Evolutionary conservation across 2,113 vertebrate genomes (phyloP), one percentile per base, ranked within the genome.

Genomic region (Brachypodius melanocephalos): DNA sequence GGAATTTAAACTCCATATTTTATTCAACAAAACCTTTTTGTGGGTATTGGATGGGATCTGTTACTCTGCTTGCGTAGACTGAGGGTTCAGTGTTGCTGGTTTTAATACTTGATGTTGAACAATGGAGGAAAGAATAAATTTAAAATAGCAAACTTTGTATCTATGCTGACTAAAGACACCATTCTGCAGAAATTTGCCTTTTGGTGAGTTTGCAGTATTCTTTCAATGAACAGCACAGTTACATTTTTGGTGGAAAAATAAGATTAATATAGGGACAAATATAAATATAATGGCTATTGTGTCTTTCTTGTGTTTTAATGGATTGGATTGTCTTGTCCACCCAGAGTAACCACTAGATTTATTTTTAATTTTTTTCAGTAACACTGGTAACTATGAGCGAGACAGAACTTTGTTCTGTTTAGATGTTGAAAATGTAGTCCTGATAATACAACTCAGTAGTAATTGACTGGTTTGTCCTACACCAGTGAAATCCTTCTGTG

Each of bases 321-420:
- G 43, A 75, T 92, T 93, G 26, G 17, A 80, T 93, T 94, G 49
- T 78, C 58, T 77, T 96, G 74, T 90, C 43, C 51, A 76, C 91
- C 93, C 59, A 75, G 54, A 66, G 85, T 74, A 91, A 55, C 25
- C 58, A 52, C 58, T 89, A 91, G 51, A 67, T 92, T 80, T 76
- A 29, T 43, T 89, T 96, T 96, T 93, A 89, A 69, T 81, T 78
- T 61, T 38, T 80, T 59, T 82, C 83, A 85, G n/a, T 96, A 85
- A 90, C 25, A 12, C 31, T 76, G 10, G 81, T 94, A 72, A 93
- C 58, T 91, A 24, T 86, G 65, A 95, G 68, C 69, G 57, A 93
- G 10, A 43, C 26, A 38, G 49, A 81, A 32, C 12, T 85, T 85
- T 54, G 25, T 72, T 54, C 12, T 82, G 24, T 34, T 76, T 87